Evolutionary conservation across 1,140 invertebrate genomes (phyloP).

Genomic region (Drosophila pectinifera): DNA sequence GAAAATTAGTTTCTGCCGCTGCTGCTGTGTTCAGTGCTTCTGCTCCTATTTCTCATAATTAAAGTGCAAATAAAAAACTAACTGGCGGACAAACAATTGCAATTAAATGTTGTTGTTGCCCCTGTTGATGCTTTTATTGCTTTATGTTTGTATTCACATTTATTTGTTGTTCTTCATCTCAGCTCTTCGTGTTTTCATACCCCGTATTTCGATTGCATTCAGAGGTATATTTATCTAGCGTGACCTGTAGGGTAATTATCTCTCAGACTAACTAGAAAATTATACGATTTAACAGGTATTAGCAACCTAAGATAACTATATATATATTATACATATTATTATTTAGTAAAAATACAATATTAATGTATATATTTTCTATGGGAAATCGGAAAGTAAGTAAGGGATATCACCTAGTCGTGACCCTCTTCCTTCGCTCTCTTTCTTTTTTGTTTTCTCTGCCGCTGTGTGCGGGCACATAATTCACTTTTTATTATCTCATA

Average conservation of each 20-base stretch:
- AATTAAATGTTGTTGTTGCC: conserved; percentile 59
- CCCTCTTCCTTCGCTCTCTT: background rate
- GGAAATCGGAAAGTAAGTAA: background rate
- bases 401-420: background rate
- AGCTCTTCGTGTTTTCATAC: conserved; percentile 5
- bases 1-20: conserved; percentile 64
- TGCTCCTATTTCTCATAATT: conserved; percentile 70
- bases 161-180: conserved; percentile 21
- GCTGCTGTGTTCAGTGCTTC: conserved; percentile 7
- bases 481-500: conserved; percentile 82
- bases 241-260: too few relatives aligned
- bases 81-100: conserved; percentile 69
- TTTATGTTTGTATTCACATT: conserved; percentile 43
- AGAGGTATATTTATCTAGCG: background rate
- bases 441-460: conserved; percentile 1
- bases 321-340: too few relatives aligned
- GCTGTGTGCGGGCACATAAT: conserved; percentile 62
- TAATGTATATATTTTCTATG: too few relatives aligned
- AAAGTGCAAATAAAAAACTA: conserved; percentile 76
- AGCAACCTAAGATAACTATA: too few relatives aligned
- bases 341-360: too few relatives aligned
- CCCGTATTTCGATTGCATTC: too few relatives aligned
- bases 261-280: too few relatives aligned
- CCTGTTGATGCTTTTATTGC: conserved; percentile 25
- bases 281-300: too few relatives aligned